phyloP scores from a whole-genome alignment of 1,140 invertebrate species.

The Trichonephila clavipes region DNA sequence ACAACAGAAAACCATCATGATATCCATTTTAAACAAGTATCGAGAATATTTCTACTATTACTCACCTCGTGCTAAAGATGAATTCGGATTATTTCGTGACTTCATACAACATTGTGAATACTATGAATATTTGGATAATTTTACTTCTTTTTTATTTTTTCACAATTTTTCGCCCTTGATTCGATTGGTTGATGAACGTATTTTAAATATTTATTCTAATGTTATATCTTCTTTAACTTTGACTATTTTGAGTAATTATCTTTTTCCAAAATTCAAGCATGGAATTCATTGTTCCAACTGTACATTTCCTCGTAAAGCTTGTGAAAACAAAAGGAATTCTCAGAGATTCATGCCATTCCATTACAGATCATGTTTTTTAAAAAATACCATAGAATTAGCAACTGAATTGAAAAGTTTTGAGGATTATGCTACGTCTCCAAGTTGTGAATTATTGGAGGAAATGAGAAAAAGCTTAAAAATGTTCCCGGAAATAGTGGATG shows the following conservation, averaged over 20 bases:
- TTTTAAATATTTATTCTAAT: not conserved
- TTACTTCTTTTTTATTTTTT: slow-evolving; percentile 39
- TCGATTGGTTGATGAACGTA: not conserved
- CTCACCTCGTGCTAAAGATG: not conserved
- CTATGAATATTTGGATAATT: slow-evolving; percentile 33
- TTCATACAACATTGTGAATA: slow-evolving; percentile 22
- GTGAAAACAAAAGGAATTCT: not conserved
- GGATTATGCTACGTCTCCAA: too few species aligned
- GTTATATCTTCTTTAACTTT: slow-evolving; percentile 20
- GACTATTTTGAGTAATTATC: not conserved
- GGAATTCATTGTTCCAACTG: not conserved
- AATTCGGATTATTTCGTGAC: not conserved
- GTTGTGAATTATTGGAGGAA: not conserved
- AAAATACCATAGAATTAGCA: not conserved
- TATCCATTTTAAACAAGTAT: slow-evolving; percentile 32
- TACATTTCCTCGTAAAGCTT: not conserved
- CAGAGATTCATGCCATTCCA: slow-evolving; percentile 10
- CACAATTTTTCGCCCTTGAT: not conserved
- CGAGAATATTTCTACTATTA: slow-evolving; percentile 9
- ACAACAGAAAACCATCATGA: slow-evolving; percentile 8
- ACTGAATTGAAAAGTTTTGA: not conserved
- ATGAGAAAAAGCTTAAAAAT: not conserved
- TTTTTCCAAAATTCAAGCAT: not conserved
- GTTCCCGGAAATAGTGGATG: not conserved
- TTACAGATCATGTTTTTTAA: not conserved